A percentile compares a stretch with the other conserved stretches of the same genome.
These are phyloP conservation scores for Cossypha polioptera DNA, from an alignment of 2,797 vertebrate species.

Conservation along the genomic window DNA sequence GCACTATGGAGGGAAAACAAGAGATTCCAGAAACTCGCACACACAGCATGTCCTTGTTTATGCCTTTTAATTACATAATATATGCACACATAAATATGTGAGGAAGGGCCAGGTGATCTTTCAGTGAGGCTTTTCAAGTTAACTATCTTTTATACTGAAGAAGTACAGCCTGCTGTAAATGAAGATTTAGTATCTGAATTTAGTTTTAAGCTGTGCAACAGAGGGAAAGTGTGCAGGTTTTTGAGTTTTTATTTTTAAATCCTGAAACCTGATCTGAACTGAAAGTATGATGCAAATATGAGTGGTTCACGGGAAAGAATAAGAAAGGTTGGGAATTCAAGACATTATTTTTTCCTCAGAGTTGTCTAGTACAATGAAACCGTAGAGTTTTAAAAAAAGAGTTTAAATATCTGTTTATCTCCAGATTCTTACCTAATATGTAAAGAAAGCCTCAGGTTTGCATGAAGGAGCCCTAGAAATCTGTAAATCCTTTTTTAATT, in stretches of 20 bases:
- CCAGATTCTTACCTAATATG: neutral
- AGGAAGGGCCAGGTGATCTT: neutral
- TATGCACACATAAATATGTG: slow-evolving; percentile 12
- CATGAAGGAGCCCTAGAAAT: neutral
- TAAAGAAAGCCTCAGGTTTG: neutral
- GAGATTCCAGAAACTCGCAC: slow-evolving; percentile 35
- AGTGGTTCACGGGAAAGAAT: neutral
- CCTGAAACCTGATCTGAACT: neutral
- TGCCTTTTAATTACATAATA: slow-evolving; percentile 26
- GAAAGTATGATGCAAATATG: neutral
- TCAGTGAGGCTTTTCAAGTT: neutral
- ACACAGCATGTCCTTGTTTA: slow-evolving; percentile 45
- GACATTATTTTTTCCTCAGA: neutral
- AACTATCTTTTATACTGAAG: neutral
- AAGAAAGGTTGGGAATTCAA: neutral
- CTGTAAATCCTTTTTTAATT: neutral
- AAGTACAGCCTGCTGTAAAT: neutral
- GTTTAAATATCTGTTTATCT: neutral
- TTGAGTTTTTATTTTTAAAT: neutral
- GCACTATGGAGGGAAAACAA: slow-evolving; percentile 51
- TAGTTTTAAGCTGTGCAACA: neutral
- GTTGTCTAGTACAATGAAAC: neutral
- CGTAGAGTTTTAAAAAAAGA: neutral
- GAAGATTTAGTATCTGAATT: neutral
- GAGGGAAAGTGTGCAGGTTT: neutral